Base-by-base conservation (phyloP, 2,113 vertebrate genomes). In the Larimichthys polyactis region DNA sequence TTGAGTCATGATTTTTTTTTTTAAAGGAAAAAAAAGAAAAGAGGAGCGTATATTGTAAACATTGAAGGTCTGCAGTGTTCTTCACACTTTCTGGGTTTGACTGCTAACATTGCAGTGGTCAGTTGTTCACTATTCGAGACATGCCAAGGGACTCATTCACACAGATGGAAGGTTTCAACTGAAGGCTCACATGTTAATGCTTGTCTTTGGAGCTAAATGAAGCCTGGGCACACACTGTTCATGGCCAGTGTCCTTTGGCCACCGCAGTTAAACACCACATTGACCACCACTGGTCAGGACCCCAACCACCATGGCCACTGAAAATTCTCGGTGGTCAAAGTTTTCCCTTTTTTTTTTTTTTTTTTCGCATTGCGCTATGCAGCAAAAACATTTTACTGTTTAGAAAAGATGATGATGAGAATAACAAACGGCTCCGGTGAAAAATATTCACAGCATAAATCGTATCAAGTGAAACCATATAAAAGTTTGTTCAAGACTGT, bases 241-340 rank as follows among this genome's bases (percentile, higher is more conserved):
- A 62, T 86, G 75, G 84, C 85, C 75, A n/a, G n/a, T n/a, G 79
- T 88, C 81, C 81, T 77, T 75, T 85, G 88, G 83, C 75, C 85
- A 69, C 66, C 83, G 65, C 86, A 86, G 76, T 82, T 51, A 81
- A 91, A 90, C 80, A 84, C 89, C 89, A 88, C 86, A 73, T 7
- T 90, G 86, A 91, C 92, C 91, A 70, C 70, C 11, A 52, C 73
- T 86, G 90, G 90, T 90, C 86, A 85, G 75, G 80, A 71, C 83
- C 65, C 77, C 67, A 48, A 90, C 88, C 92, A 79, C 81, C 74
- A 66, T 58, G 79, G 83, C 75, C 89, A 83, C 55, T 78, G 83
- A 88, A 86, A 81, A 90, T 75, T 92, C 84, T 84, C 54, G 72
- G 79, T 51, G 88, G 83, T 90, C 81, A 88, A 17, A 55, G 44